Percentiles rank a stretch among this genome's conserved stretches.
Evolutionary conservation across 2,888 invertebrate genomes (phyloP).

Genomic region (Nomada ferruginata): DNA sequence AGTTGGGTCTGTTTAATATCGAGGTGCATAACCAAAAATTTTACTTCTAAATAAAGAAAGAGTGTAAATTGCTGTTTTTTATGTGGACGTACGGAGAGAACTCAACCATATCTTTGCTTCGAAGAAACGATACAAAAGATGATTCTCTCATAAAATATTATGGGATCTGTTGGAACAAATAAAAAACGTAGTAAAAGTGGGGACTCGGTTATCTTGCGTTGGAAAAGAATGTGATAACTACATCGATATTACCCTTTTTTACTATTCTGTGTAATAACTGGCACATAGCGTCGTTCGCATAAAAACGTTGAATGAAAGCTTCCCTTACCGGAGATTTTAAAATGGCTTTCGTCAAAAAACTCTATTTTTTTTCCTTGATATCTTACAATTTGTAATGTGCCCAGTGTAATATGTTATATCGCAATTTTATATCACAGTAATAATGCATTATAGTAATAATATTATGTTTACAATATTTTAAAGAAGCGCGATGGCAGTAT

Average conservation of each 20-base stretch:
- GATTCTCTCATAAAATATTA: background rate
- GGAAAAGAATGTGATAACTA: background rate
- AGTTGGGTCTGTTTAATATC: too few species aligned
- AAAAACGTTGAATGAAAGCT: background rate
- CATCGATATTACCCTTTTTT: background rate
- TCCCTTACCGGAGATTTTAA: too few species aligned
- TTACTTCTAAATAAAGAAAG: background rate
- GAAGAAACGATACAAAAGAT: background rate
- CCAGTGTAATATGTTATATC: too few species aligned
- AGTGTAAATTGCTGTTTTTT: background rate
- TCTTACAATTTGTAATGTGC: too few species aligned
- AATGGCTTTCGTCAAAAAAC: too few species aligned
- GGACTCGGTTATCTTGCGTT: background rate
- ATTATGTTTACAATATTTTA: too few species aligned
- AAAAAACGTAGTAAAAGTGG: background rate
- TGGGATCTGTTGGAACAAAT: background rate
- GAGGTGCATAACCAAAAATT: background rate
- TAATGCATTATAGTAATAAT: too few species aligned
- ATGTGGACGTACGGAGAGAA: background rate
- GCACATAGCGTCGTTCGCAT: background rate
- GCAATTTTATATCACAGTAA: too few species aligned
- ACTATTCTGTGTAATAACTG: background rate
- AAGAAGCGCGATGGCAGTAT: too few species aligned
- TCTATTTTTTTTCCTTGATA: too few species aligned
- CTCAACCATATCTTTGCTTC: background rate